phyloP scores from a whole-genome alignment of 1,140 invertebrate species.

The Cotesia chilonis region DNA sequence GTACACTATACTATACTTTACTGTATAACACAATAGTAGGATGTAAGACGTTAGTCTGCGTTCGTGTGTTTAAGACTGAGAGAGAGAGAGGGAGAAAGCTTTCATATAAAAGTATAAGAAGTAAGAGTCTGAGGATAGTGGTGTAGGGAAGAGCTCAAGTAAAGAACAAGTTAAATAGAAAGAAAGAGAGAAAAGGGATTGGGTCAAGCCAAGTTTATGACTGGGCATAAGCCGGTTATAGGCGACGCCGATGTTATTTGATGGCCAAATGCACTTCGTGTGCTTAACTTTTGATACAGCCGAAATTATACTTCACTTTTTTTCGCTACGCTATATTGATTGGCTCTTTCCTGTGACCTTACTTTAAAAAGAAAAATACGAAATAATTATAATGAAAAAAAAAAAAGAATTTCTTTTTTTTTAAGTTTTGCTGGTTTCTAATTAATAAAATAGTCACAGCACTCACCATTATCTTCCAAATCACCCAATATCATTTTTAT shows the following conservation, averaged over 20 bases:
- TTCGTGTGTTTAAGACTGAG: neutral
- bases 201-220: slow-evolving; percentile 62
- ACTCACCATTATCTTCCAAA: too few species aligned
- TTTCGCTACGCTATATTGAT: neutral
- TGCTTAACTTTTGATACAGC: slow-evolving; percentile 40
- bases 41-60: neutral
- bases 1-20: too few species aligned
- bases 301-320: slow-evolving; percentile 12
- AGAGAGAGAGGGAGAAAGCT: too few species aligned
- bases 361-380: neutral
- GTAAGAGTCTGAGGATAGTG: slow-evolving; percentile 23
- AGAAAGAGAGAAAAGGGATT: slow-evolving; percentile 49
- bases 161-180: slow-evolving; percentile 49
- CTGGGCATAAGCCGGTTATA: slow-evolving; percentile 65
- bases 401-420: neutral
- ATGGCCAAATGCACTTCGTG: slow-evolving; percentile 66
- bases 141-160: slow-evolving; percentile 30
- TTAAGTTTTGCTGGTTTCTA: neutral
- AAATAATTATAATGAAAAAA: neutral
- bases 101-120: neutral
- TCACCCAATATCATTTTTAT: too few species aligned
- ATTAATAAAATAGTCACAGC: too few species aligned
- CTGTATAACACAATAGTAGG: too few species aligned
- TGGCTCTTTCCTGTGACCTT: too few species aligned
- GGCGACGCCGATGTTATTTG: slow-evolving; percentile 67